A percentile compares a stretch with the other conserved stretches of the same genome.
Evolutionary conservation across 1,140 invertebrate genomes (phyloP).

Genomic region (Solenopsis invicta): DNA sequence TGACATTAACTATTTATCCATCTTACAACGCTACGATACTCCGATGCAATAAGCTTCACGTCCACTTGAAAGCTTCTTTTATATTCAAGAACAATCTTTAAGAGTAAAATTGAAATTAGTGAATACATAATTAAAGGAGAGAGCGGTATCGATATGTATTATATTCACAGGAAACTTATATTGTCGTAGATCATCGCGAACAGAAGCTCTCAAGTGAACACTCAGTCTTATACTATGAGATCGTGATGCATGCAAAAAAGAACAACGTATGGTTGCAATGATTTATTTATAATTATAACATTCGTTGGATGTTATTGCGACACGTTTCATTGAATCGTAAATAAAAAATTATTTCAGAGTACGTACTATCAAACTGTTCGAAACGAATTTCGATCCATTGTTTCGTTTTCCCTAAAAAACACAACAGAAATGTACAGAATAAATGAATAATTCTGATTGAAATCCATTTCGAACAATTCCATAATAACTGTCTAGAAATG

Average conservation of each 20-base stretch:
- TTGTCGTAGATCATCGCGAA: neutral
- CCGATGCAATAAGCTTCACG: neutral
- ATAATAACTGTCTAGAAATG: neutral
- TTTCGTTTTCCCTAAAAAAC: too few relatives aligned
- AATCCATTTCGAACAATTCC: too few relatives aligned
- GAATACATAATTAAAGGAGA: neutral
- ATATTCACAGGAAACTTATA: neutral
- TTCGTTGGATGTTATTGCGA: slow-evolving; percentile 16
- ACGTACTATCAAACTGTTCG: too few relatives aligned
- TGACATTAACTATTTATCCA: slow-evolving; percentile 15
- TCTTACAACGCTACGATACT: neutral
- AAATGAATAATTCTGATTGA: too few relatives aligned
- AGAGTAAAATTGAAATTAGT: slow-evolving; percentile 1
- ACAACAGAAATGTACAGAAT: too few relatives aligned
- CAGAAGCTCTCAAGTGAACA: neutral
- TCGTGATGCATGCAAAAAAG: neutral
- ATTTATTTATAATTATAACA: slow-evolving; percentile 45
- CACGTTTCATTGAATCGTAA: neutral
- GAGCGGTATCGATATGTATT: neutral
- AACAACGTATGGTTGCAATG: neutral
- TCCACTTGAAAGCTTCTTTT: neutral
- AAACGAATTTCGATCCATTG: too few relatives aligned
- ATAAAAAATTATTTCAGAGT: neutral
- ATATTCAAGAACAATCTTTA: neutral
- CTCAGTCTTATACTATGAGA: neutral